A percentile compares a stretch with the other conserved stretches of the same genome.
Conservation (phyloP, 2,797 vertebrate genomes). For the Mormyrus proboscirostris region DNA sequence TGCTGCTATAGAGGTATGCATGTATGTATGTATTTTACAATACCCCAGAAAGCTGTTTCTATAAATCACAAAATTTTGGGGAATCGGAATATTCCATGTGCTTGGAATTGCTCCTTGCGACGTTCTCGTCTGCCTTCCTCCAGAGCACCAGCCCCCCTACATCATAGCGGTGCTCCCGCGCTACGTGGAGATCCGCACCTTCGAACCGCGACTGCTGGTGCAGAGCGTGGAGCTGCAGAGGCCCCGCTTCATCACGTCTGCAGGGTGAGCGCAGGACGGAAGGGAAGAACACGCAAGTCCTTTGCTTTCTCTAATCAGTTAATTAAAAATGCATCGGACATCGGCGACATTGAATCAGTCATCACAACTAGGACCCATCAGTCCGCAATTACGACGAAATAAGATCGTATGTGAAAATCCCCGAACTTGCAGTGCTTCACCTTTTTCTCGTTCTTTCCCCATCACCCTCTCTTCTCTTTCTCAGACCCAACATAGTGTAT, state of each 20-base stretch:
- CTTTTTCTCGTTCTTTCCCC: not conserved
- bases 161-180: slow-evolving; percentile 93
- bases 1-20: not conserved
- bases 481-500: slow-evolving; percentile 85
- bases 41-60: not conserved
- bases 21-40: not conserved
- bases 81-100: not conserved
- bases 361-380: not conserved
- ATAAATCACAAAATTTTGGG: not conserved
- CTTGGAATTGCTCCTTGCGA: not conserved
- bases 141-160: slow-evolving; percentile 95
- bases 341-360: not conserved
- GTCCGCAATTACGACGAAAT: not conserved
- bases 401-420: not conserved
- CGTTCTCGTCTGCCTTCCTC: not conserved
- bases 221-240: slow-evolving; percentile 95
- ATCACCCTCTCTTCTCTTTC: not conserved
- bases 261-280: slow-evolving; percentile 64
- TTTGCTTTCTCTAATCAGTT: not conserved
- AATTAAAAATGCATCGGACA: not conserved
- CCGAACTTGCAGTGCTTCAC: not conserved
- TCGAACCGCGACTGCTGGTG: slow-evolving; percentile 88
- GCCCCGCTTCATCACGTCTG: slow-evolving; percentile 90
- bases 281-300: not conserved
- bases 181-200: slow-evolving; percentile 92